These are phyloP conservation scores for Naso thynnoides DNA, from an alignment of 2,797 vertebrate genomes.

Conservation along the genomic window DNA sequence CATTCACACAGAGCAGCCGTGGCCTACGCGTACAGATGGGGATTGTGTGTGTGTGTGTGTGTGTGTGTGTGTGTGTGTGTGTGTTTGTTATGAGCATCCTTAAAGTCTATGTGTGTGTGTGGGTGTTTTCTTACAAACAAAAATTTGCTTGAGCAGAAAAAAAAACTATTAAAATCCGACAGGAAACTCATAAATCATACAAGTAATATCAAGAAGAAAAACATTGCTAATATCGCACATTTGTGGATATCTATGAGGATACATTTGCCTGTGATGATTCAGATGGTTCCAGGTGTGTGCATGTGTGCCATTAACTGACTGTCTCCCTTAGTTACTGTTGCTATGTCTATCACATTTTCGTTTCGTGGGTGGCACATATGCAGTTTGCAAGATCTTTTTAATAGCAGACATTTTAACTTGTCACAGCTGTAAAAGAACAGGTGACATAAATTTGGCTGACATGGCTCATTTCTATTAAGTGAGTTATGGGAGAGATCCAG, in stretches of 20 bases:
- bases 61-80: constrained; percentile 19
- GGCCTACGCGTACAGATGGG: constrained; percentile 42
- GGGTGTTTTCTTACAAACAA: constrained; percentile 1
- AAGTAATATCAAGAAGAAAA: constrained; percentile 32
- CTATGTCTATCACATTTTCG: not conserved
- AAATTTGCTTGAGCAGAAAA: constrained; percentile 10
- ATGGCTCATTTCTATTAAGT: not conserved
- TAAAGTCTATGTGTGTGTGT: constrained; percentile 5
- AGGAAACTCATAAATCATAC: constrained; percentile 26
- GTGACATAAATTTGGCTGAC: not conserved
- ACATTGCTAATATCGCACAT: constrained; percentile 7
- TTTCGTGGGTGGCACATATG: not conserved
- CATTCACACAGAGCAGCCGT: constrained; percentile 39
- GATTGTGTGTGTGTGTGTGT: constrained; percentile 8
- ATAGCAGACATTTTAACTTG: not conserved
- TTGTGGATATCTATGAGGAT: not conserved
- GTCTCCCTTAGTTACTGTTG: not conserved
- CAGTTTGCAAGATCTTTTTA: not conserved
- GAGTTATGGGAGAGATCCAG: not conserved
- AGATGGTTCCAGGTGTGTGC: not conserved
- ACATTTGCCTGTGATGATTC: not conserved
- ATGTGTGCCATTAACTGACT: constrained; percentile 37
- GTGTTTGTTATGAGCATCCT: constrained; percentile 1
- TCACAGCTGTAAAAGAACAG: not conserved
- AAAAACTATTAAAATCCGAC: constrained; percentile 1